Evolutionary conservation across 2,113 vertebrate species (phyloP).

Genomic region (Rhinichthys klamathensis): DNA sequence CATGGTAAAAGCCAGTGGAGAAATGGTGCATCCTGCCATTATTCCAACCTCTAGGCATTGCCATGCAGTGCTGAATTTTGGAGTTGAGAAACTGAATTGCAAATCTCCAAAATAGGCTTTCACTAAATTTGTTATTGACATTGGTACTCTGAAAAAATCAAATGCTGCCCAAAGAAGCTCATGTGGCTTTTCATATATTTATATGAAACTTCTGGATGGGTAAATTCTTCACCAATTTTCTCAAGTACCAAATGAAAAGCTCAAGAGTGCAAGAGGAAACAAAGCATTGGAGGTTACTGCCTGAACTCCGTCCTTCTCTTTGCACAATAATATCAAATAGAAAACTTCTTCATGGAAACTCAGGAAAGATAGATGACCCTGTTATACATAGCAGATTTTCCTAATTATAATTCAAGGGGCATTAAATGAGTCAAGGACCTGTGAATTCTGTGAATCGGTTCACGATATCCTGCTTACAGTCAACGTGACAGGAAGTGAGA

Average conservation of each 20-base stretch:
- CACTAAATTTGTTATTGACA: no score
- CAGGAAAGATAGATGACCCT: slow-evolving; percentile 53
- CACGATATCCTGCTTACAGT: slow-evolving; percentile 54
- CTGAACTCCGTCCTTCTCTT: background rate
- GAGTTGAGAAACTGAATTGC: no score
- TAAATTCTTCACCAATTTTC: background rate
- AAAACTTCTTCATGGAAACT: slow-evolving; percentile 41
- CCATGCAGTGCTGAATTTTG: no score
- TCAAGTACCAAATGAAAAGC: background rate
- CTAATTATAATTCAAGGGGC: slow-evolving; percentile 55
- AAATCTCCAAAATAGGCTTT: no score
- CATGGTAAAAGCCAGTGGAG: no score
- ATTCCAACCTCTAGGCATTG: no score
- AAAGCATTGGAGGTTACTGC: background rate
- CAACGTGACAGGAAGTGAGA: background rate
- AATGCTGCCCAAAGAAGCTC: no score
- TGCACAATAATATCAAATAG: background rate
- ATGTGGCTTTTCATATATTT: no score
- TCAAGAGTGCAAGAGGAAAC: background rate
- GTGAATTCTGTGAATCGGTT: slow-evolving; percentile 47
- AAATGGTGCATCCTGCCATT: no score
- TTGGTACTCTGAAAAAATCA: no score
- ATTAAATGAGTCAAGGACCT: slow-evolving; percentile 62
- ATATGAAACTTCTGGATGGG: background rate
- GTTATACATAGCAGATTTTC: slow-evolving; percentile 47